Evolutionary conservation across 30 jellyfish, hydroid and myxozoan genomes (phyloP).

Genomic region (Morbakka virulenta): DNA sequence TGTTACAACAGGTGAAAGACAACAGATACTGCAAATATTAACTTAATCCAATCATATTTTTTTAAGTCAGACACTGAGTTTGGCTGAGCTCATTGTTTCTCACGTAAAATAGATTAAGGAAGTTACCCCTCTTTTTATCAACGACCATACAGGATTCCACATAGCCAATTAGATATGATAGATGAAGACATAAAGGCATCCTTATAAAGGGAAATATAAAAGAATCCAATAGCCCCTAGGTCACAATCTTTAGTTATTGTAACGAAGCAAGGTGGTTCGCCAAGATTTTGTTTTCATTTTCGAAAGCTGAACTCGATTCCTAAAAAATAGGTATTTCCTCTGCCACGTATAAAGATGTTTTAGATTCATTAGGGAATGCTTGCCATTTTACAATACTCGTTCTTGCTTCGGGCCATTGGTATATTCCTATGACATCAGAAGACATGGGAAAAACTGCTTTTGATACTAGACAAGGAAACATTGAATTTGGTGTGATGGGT

Average conservation of each 20-base stretch:
- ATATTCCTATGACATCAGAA: conserved; percentile 28
- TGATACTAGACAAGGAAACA: conserved; percentile 26
- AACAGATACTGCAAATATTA: neutral
- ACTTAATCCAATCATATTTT: neutral
- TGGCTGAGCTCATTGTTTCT: conserved; percentile 11
- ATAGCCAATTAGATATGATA: neutral
- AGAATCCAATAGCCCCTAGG: conserved; percentile 19
- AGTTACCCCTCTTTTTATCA: neutral
- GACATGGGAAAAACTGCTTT: conserved; percentile 39
- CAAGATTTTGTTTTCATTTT: conserved; percentile 34
- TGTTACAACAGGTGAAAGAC: neutral
- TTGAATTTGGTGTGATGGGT: conserved; percentile 44
- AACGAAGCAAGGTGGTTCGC: conserved; percentile 40
- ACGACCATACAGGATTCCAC: neutral
- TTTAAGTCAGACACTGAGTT: neutral
- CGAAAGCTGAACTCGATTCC: conserved; percentile 20
- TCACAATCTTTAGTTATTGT: conserved; percentile 8
- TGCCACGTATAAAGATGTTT: conserved; percentile 55
- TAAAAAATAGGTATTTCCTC: conserved; percentile 38
- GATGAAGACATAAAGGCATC: neutral
- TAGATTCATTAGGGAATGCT: conserved; percentile 39
- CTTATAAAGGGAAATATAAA: conserved; percentile 10
- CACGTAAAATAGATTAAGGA: conserved; percentile 1
- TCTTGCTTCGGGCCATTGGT: conserved; percentile 59
- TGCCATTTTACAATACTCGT: conserved; percentile 40